These are phyloP conservation scores for Rhorus exstirpatorius DNA, from an alignment of 2,888 invertebrate genomes.

Conservation along the genomic window DNA sequence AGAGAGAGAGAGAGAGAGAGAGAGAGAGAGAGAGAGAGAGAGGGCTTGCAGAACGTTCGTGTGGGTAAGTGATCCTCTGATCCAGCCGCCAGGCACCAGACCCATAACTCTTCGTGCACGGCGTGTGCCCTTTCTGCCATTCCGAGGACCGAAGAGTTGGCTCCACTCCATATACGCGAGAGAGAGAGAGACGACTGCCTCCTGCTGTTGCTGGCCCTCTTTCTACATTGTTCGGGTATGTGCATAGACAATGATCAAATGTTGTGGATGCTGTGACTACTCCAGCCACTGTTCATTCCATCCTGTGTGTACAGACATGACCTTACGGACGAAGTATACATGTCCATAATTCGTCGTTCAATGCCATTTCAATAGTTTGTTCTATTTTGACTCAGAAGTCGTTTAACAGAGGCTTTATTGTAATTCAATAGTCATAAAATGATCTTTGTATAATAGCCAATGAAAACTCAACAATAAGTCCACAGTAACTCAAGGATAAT, in stretches of 20 bases:
- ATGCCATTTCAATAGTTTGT: too few relatives aligned
- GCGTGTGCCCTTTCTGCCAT: constrained; percentile 7
- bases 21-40: neutral
- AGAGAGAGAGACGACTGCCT: constrained; percentile 54
- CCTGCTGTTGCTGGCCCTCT: constrained; percentile 58
- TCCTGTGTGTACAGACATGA: neutral
- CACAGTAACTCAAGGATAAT: too few relatives aligned
- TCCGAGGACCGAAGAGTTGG: constrained; percentile 76
- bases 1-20: constrained; percentile 1
- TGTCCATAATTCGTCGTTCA: too few relatives aligned
- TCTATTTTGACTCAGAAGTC: too few relatives aligned
- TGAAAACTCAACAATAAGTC: too few relatives aligned
- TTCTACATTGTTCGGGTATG: constrained; percentile 42
- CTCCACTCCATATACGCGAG: constrained; percentile 79
- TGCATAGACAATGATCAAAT: constrained; percentile 42
- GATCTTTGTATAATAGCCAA: too few relatives aligned
- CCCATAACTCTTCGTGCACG: constrained; percentile 79
- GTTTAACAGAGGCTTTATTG: too few relatives aligned
- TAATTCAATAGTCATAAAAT: too few relatives aligned
- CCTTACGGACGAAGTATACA: neutral
- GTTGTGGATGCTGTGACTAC: constrained; percentile 11
- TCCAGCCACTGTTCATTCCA: constrained; percentile 8
- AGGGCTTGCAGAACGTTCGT: constrained; percentile 56
- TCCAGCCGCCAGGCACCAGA: constrained; percentile 79
- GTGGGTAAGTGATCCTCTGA: constrained; percentile 81